These are phyloP conservation scores for Creontiades dilutus DNA, from an alignment of 2,888 invertebrate genomes.

Conservation along the genomic window DNA sequence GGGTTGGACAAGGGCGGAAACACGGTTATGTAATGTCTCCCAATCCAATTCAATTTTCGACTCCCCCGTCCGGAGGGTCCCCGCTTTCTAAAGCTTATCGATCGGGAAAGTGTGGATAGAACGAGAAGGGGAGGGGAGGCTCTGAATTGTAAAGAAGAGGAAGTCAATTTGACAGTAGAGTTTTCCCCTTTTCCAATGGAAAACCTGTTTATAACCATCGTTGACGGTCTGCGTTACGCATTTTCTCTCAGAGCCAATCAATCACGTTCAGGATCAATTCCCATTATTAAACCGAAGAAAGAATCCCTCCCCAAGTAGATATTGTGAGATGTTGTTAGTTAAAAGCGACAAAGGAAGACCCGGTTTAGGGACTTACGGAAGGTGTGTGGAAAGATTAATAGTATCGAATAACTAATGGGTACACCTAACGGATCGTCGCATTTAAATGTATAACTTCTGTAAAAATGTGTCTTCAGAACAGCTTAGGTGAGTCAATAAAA, in stretches of 20 bases:
- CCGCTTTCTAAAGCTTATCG: conserved; percentile 12
- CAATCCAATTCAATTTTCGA: conserved; percentile 61
- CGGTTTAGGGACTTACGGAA: no score
- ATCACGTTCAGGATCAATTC: conserved; percentile 2
- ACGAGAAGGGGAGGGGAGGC: no score
- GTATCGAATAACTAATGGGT: no score
- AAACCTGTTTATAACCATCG: conserved; percentile 11
- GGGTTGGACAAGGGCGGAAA: conserved; percentile 50
- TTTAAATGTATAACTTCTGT: no score
- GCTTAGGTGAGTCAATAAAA: no score
- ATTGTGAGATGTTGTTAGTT: neutral
- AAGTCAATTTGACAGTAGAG: conserved; percentile 12
- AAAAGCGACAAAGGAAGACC: neutral
- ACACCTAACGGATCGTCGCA: no score
- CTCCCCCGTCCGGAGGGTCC: neutral
- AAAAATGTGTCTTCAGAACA: no score
- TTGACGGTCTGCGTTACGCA: neutral
- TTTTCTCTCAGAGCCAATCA: neutral
- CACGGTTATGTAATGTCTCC: conserved; percentile 50
- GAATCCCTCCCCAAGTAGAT: neutral
- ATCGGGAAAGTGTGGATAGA: neutral
- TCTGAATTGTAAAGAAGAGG: conserved; percentile 5
- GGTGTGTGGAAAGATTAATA: no score
- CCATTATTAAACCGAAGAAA: neutral
- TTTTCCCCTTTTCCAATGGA: neutral